These are phyloP conservation scores for Coenobita brevimanus DNA, from an alignment of 1,140 invertebrate genomes.

Conservation along the genomic window DNA sequence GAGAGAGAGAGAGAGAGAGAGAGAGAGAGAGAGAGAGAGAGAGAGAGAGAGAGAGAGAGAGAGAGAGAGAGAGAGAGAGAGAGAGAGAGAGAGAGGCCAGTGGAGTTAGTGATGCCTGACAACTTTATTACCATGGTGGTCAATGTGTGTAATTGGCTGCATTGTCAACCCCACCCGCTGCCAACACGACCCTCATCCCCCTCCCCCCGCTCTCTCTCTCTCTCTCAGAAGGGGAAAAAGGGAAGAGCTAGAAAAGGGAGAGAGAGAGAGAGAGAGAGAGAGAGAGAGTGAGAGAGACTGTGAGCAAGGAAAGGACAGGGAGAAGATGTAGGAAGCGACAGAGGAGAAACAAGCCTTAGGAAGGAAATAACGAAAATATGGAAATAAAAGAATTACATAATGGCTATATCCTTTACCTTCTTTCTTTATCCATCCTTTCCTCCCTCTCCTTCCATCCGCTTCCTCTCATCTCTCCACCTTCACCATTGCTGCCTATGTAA, in stretches of 20 bases:
- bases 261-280: too few relatives aligned
- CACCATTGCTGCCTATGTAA: not conserved
- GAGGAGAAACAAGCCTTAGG: too few relatives aligned
- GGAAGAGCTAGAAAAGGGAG: too few relatives aligned
- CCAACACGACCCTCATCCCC: not conserved
- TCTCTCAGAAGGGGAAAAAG: too few relatives aligned
- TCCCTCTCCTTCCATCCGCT: too few relatives aligned
- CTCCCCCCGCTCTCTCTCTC: not conserved
- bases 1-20: slow-evolving; percentile 11
- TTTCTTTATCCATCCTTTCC: not conserved
- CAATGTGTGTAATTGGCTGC: not conserved
- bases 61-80: not conserved
- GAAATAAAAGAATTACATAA: not conserved
- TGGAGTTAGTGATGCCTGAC: not conserved
- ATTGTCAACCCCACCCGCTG: not conserved
- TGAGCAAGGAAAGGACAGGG: too few relatives aligned
- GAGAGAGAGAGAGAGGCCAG: not conserved
- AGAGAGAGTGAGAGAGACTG: not conserved
- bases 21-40: not conserved
- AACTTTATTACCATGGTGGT: slow-evolving; percentile 4
- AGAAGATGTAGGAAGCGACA: too few relatives aligned
- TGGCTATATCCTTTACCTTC: not conserved
- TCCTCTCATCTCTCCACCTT: not conserved
- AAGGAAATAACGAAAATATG: too few relatives aligned
- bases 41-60: slow-evolving; percentile 5